Evolutionary conservation across 2,888 invertebrate species (phyloP).

Genomic region (Ectemnius lituratus): DNA sequence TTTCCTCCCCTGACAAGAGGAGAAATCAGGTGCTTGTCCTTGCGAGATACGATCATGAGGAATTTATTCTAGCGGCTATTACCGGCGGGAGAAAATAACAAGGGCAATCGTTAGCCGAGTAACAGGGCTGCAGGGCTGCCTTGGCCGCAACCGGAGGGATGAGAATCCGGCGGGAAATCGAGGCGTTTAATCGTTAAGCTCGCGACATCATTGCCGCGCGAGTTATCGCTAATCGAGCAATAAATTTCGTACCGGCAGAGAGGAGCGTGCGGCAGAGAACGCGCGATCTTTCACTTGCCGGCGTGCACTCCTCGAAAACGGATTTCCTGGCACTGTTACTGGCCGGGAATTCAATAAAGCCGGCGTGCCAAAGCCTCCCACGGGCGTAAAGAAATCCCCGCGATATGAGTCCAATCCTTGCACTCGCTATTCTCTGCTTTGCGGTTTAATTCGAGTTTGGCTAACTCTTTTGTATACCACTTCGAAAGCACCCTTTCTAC

Average conservation of each 20-base stretch:
- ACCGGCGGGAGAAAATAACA: constrained; percentile 8
- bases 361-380: constrained; percentile 22
- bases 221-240: constrained; percentile 52
- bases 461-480: too few species aligned
- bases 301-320: constrained; percentile 29
- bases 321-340: constrained; percentile 48
- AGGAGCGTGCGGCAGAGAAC: constrained; percentile 1
- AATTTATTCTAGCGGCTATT: constrained; percentile 25
- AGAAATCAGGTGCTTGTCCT: background rate
- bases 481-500: too few species aligned
- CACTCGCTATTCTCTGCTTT: background rate
- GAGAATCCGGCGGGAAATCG: constrained; percentile 19
- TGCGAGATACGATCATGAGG: constrained; percentile 20
- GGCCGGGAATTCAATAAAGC: constrained; percentile 56
- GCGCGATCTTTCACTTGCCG: background rate
- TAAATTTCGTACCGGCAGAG: constrained; percentile 31
- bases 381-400: constrained; percentile 46
- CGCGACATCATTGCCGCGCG: constrained; percentile 42
- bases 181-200: constrained; percentile 37
- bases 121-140: too few species aligned
- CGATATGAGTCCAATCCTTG: constrained; percentile 6
- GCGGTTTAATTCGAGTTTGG: background rate
- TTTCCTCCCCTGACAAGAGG: background rate
- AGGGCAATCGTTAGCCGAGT: constrained; percentile 23
- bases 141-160: constrained; percentile 3